These are phyloP conservation scores for Exaiptasia diaphana DNA, from an alignment of 64 coral and sea anemone genomes.

Conservation along the genomic window DNA sequence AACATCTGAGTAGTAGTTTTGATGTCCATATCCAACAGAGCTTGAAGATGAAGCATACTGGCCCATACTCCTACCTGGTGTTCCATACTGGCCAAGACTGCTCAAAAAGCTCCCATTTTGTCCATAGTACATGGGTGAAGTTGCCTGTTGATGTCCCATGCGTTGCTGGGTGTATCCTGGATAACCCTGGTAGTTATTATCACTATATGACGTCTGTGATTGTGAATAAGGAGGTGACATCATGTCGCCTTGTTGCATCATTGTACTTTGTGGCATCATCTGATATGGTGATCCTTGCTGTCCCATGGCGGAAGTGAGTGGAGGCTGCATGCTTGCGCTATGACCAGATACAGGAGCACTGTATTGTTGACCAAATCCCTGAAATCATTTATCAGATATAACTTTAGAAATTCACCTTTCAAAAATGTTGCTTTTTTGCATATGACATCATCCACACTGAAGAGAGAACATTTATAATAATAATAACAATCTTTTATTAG, in stretches of 20 bases:
- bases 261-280: constrained; percentile 26
- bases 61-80: constrained; percentile 6
- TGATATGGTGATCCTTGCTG: constrained; percentile 3
- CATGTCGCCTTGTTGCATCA: constrained; percentile 44
- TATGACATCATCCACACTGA: too few relatives aligned
- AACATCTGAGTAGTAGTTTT: constrained; percentile 43
- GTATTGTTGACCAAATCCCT: constrained; percentile 16
- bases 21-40: constrained; percentile 24
- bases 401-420: too few relatives aligned
- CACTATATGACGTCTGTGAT: constrained; percentile 6
- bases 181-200: constrained; percentile 41
- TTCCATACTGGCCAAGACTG: constrained; percentile 29
- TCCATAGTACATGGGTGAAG: constrained; percentile 21
- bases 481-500: too few relatives aligned
- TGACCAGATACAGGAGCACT: neutral
- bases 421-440: too few relatives aligned
- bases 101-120: neutral
- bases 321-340: neutral
- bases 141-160: neutral
- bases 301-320: neutral
- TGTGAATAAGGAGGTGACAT: constrained; percentile 16
- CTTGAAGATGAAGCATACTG: constrained; percentile 32
- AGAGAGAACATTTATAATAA: too few relatives aligned
- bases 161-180: neutral
- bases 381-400: too few relatives aligned